Evolutionary conservation across 2,113 vertebrate genomes (phyloP).

Genomic region (Pipra filicauda): DNA sequence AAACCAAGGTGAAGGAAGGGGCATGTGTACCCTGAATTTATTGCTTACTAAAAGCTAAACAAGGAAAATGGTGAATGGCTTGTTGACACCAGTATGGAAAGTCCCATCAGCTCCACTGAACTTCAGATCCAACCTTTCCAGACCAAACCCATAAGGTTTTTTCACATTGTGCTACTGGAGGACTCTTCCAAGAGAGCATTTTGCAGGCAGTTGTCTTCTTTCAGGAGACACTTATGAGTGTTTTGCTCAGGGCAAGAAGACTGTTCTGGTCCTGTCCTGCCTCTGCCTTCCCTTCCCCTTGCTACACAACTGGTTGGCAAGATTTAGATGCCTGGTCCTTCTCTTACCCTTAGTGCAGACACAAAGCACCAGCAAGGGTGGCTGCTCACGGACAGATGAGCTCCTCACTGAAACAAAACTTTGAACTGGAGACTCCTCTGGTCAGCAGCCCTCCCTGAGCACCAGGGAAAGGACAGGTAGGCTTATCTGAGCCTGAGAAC

Average conservation of each 20-base stretch:
- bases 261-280: not conserved
- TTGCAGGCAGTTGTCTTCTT: not conserved
- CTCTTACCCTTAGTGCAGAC: not conserved
- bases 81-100: not conserved
- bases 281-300: not conserved
- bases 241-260: not conserved
- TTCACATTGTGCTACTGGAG: accelerated
- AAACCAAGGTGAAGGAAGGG: not conserved
- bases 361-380: not conserved
- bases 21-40: accelerated
- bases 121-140: not conserved
- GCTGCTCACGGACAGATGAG: not conserved
- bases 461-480: not conserved
- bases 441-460: not conserved
- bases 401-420: not conserved
- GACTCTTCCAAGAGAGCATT: not conserved
- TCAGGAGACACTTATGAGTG: not conserved
- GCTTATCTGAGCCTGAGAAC: not conserved
- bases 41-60: not conserved
- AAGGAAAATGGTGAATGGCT: not conserved
- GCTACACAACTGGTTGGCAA: not conserved
- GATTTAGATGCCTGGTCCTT: not conserved
- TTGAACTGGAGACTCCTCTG: not conserved
- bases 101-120: not conserved
- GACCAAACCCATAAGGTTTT: not conserved